Base-by-base conservation (phyloP, 2,797 vertebrate species). In the Cyprinodon diabolis region DNA sequence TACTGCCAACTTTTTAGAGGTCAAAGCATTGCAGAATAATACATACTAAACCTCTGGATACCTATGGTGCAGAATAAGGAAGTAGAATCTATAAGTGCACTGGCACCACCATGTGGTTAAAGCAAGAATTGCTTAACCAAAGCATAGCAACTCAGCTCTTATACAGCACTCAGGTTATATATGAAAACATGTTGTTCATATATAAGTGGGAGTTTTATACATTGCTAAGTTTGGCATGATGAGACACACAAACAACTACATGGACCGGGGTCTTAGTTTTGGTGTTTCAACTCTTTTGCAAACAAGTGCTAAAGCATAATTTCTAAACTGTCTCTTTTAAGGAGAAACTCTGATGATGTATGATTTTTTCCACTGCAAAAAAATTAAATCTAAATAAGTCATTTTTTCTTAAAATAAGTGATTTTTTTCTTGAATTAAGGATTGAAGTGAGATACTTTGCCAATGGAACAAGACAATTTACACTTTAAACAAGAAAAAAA, bases 91-190 rank as follows among this genome's bases (percentile, higher is more conserved):
- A 43, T 58, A 73, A 78, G 77, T 82, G 62, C 86, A 83, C 70
- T 82, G 87, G 85, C 66, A 4, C 90, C 91, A 67, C 88, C 71
- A 55, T 56, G 88, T 91, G 92, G 90, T 75, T 43, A 35, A 77
- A 86, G 40, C 30, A 68, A 19, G 17, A 52, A 49, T 8, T 3
- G 57, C 7, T 5, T 17, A 12, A 4, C 12, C 69, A 35, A 0
- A 37, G n/a, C 68, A 68, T 37, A 37, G 35, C 52, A 35, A 6
- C 51, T 19, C 66, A 43, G 40, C 52, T 25, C 12, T 14, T 5
- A 54, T 14, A 23, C 11, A 43, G 63, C 3, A 67, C 40, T 0
- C 0, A 45, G 35, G 47, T 45, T 49, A 2, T 68, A 54, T 37
- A 60, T 66, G 63, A 30, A 49, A 40, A 58, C n/a, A 66, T 56